Evolutionary conservation across 30 jellyfish, hydroid and myxozoan species (phyloP), one percentile per base, ranked within the genome.

Genomic region (Aurelia aurita complex sp. Pacific): DNA sequence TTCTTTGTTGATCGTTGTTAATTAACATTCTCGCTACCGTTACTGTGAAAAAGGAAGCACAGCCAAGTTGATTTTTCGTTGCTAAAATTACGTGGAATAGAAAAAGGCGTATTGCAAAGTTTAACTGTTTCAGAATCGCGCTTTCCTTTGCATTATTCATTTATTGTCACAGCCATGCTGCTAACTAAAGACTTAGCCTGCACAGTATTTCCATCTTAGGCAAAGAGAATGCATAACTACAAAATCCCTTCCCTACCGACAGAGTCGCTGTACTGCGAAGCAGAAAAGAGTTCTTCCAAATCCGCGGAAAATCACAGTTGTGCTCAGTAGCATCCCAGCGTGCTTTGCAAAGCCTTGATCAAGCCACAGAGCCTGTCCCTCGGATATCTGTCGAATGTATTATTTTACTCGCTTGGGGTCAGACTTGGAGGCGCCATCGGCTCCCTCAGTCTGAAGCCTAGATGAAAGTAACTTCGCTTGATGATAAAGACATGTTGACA

Each of bases 361-460:
- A 46, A 66, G 66, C 92, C 92, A 70, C 92, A 46, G 76, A 42
- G 71, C 42, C 70, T 18, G 57, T 72, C 86, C 69, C 74, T 72
- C 46, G 80, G 83, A 83, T 61, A 67, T 70, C 96, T 67, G 80
- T 54, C 67, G 19, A 12, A 53, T 60, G 77, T 81, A 87, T 87
- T 87, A 77, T 87, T 72, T 69, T 66, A 42, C 96, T 64, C 97
- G 59, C 90, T 73, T 29, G 76, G 92, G 89, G 97, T 88, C 89
- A 88, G 97, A 88, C 97, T 55, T 51, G 3, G 55, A 52, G 97
- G 97, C 91, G 97, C 96, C 96, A 73, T n/a, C 96, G 96, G 96
- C 89, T 32, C 91, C 79, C 96, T 87, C 61, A 77, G 96, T 87
- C 96, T 78, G 85, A 86, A 76, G 76, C 85, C 50, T 6, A 54